Evolutionary conservation across 2,113 vertebrate genomes (phyloP).

Genomic region (Bolborhynchus lineola): DNA sequence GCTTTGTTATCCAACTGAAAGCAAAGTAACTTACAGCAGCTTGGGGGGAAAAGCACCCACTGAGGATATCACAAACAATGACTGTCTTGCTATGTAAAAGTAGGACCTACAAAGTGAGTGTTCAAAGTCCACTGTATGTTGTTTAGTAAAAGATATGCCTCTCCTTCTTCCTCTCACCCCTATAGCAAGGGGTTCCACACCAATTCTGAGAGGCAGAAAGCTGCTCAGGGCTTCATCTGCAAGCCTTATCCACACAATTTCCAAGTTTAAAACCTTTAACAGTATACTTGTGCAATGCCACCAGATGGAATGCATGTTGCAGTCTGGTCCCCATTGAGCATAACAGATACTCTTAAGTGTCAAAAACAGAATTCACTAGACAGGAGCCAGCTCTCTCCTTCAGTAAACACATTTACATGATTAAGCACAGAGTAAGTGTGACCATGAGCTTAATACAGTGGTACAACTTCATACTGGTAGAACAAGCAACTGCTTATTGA

Average conservation of each 20-base stretch:
- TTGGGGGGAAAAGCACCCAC: not conserved
- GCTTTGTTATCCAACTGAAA: not conserved
- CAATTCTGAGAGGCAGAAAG: not conserved
- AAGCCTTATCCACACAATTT: not conserved
- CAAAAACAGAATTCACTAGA: conserved; percentile 34
- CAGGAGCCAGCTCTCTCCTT: conserved; percentile 45
- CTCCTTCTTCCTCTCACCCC: not conserved
- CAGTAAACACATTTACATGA: not conserved
- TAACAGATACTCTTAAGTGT: not conserved
- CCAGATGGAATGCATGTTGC: conserved; percentile 1
- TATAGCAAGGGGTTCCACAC: not conserved
- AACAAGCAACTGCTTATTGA: not conserved
- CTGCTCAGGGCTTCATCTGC: not conserved
- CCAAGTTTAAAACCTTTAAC: conserved; percentile 13
- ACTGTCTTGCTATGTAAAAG: not conserved
- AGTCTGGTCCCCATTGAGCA: not conserved
- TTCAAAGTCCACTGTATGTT: not conserved
- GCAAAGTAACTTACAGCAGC: not conserved
- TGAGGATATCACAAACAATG: not conserved
- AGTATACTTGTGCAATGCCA: not conserved
- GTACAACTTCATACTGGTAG: not conserved
- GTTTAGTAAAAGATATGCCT: not conserved
- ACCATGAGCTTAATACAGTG: not conserved
- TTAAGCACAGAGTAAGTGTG: not conserved
- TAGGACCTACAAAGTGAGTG: not conserved